Percentiles rank a stretch among this genome's conserved stretches.
Conservation (phyloP, 2,797 vertebrate species). For the Chromis chromis region DNA sequence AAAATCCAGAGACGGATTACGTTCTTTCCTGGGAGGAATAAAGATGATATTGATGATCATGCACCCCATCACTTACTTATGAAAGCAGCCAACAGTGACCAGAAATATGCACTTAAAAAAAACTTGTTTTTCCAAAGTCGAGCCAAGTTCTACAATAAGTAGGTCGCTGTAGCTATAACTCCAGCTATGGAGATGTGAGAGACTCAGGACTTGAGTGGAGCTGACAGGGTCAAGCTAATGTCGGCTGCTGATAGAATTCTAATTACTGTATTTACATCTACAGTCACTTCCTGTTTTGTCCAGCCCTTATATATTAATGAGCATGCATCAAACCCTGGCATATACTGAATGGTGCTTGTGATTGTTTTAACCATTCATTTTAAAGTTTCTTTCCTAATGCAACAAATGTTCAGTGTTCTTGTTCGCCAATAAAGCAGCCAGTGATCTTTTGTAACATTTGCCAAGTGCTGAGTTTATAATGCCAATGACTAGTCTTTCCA, state of each 20-base stretch:
- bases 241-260: constrained; percentile 34
- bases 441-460: neutral
- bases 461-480: neutral
- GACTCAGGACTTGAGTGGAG: constrained; percentile 12
- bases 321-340: neutral
- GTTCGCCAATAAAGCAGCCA: neutral
- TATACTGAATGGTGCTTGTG: neutral
- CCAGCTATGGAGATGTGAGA: constrained; percentile 45
- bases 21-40: constrained; percentile 1
- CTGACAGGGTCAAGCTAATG: constrained; percentile 38
- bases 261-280: constrained; percentile 27
- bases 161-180: constrained; percentile 60
- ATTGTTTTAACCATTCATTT: neutral
- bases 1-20: neutral
- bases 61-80: constrained; percentile 4
- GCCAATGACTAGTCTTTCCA: constrained; percentile 1
- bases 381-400: neutral
- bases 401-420: neutral
- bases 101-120: constrained; percentile 59
- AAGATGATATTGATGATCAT: constrained; percentile 25
- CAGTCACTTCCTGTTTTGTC: neutral
- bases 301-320: neutral
- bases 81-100: constrained; percentile 12
- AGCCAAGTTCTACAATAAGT: constrained; percentile 60
- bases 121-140: constrained; percentile 52